Evolutionary conservation across 1,140 invertebrate genomes (phyloP), one percentile per base, ranked within the genome.

Genomic region (Lordiphosa collinella): DNA sequence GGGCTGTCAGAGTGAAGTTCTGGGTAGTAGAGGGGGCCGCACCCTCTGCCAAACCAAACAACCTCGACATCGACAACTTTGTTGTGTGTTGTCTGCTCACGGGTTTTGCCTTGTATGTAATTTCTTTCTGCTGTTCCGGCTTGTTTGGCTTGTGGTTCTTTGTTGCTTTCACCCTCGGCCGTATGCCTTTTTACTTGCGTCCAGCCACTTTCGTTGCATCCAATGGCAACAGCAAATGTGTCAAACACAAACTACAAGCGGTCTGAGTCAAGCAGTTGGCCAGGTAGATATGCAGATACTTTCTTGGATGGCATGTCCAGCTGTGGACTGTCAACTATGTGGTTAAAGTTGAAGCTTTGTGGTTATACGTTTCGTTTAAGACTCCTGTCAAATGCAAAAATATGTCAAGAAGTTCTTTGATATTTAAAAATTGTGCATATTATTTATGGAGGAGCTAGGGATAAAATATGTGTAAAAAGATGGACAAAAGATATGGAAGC

Each of bases 71-170:
- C 55, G 65, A 70, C 75, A 82, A 82, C 65, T 68, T 69, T 79
- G 74, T 78, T 57, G 73, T 66, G 22, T 62, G 18, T 16, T 11
- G 10, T 22, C 10, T 22, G 4, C 13, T 7, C 16, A 10, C 11
- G 16, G 8, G 1, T n/a, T 22, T 22, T 25, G 40, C 16, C 49
- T 40, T 61, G 58, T 52, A 57, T 74, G 75, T 74, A 69, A 80
- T 74, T 79, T 70, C 56, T 62, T 80, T 73, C 52, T 69, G 41
- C 55, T 80, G 75, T 58, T 66, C 48, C 65, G 44, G 60, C 70
- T 79, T 80, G 75, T 80, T 82, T 59, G 65, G 56, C 61, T 75
- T 80, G 75, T 59, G 75, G 76, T 58, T 70, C 55, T 48, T 69
- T 18, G 18, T 18, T 18, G 18, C 18, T 18, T 4, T 18, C 18